A percentile compares a stretch with the other conserved stretches of the same genome.
These are phyloP conservation scores for Penaeus vannamei DNA, from an alignment of 1,140 invertebrate species.

Conservation along the genomic window DNA sequence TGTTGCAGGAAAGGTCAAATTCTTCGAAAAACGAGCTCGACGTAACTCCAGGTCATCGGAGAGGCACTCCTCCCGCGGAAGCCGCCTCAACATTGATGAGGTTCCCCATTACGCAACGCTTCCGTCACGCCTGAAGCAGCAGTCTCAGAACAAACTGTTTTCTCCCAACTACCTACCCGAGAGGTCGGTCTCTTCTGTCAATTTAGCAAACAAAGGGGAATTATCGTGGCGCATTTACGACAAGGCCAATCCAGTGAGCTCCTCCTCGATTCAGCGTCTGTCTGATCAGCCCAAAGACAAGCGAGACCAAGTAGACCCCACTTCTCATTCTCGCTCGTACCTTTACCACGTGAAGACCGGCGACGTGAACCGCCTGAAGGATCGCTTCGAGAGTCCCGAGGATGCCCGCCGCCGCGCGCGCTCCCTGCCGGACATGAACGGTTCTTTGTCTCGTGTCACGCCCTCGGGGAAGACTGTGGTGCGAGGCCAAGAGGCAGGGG, in stretches of 20 bases:
- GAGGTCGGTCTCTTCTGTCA: slow-evolving; percentile 69
- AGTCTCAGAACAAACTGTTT: slow-evolving; percentile 68
- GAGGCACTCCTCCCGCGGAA: slow-evolving; percentile 62
- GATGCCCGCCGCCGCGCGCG: slow-evolving; percentile 69
- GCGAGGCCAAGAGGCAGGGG: slow-evolving; percentile 75
- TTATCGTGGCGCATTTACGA: slow-evolving; percentile 61
- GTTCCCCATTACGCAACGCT: slow-evolving; percentile 70
- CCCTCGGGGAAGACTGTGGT: slow-evolving; percentile 72
- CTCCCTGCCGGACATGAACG: slow-evolving; percentile 68
- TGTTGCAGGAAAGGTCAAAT: slow-evolving; percentile 83
- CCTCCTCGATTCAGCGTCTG: slow-evolving; percentile 44
- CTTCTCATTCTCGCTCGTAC: slow-evolving; percentile 79
- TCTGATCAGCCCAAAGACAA: slow-evolving; percentile 38
- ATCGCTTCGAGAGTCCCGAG: slow-evolving; percentile 81
- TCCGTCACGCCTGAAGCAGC: slow-evolving; percentile 70
- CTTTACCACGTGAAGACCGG: slow-evolving; percentile 81
- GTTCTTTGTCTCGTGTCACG: slow-evolving; percentile 61
- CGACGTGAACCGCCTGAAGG: slow-evolving; percentile 81
- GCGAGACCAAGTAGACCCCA: slow-evolving; percentile 33
- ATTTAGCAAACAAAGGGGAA: slow-evolving; percentile 65
- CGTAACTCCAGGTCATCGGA: slow-evolving; percentile 66
- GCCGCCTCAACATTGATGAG: slow-evolving; percentile 57
- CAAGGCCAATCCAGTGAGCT: slow-evolving; percentile 57
- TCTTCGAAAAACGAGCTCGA: slow-evolving; percentile 79
- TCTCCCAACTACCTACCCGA: slow-evolving; percentile 69